Percentiles rank a stretch among this genome's conserved stretches.
These are phyloP conservation scores for Chlorospingus flavigularis DNA, from an alignment of 2,797 vertebrate species.

Conservation along the genomic window DNA sequence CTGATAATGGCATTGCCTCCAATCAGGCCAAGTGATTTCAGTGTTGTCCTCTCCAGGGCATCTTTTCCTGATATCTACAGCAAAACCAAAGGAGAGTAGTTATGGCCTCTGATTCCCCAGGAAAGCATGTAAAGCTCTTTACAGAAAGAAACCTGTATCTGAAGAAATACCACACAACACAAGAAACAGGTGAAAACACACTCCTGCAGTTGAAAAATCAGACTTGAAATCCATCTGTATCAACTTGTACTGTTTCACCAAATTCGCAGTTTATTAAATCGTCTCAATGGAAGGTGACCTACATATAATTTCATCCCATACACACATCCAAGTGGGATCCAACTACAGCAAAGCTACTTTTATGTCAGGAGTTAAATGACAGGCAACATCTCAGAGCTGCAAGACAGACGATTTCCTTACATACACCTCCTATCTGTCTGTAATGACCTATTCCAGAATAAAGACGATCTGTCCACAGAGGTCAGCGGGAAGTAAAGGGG, in stretches of 20 bases:
- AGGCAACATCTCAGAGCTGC: not conserved
- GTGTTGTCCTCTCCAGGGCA: slow-evolving; percentile 81
- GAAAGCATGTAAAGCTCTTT: not conserved
- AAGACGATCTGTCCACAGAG: slow-evolving; percentile 21
- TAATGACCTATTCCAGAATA: not conserved
- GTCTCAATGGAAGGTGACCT: not conserved
- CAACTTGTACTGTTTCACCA: not conserved
- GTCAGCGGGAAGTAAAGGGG: slow-evolving; percentile 33
- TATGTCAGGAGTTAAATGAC: not conserved
- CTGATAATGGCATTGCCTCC: slow-evolving; percentile 92
- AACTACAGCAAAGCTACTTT: not conserved
- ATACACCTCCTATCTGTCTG: not conserved
- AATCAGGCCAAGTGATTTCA: slow-evolving; percentile 91
- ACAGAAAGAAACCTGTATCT: not conserved
- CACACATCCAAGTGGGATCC: not conserved
- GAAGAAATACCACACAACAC: not conserved
- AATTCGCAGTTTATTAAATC: not conserved
- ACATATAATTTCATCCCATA: not conserved
- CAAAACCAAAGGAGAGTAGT: not conserved
- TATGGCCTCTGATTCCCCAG: not conserved
- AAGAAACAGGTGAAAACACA: not conserved
- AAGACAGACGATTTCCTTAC: not conserved
- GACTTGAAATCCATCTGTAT: not conserved
- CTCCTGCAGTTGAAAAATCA: not conserved
- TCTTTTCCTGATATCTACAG: slow-evolving; percentile 85